phyloP scores from a whole-genome alignment of 2,888 invertebrate genomes.

The Ashinkailepas kermadecensis region DNA sequence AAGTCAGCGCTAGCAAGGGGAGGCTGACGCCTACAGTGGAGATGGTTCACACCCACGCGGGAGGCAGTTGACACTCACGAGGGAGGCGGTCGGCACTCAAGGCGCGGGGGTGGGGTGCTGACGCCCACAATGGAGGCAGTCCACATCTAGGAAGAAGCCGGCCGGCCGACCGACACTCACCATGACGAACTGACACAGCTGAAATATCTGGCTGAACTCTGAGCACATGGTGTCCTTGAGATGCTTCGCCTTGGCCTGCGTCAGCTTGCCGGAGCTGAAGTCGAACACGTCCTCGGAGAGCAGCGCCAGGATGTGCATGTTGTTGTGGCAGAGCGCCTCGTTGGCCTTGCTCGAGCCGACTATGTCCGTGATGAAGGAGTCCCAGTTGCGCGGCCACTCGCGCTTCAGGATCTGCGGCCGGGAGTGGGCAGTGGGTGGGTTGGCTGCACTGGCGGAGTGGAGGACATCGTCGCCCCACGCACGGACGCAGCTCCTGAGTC shows the following conservation, averaged over 20 bases:
- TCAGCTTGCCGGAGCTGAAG: slow-evolving; percentile 95
- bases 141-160: neutral
- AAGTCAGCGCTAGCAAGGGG: no score
- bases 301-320: slow-evolving; percentile 96
- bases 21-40: no score
- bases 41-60: no score
- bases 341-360: slow-evolving; percentile 98
- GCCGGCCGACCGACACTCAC: slow-evolving; percentile 40
- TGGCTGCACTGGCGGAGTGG: no score
- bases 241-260: slow-evolving; percentile 98
- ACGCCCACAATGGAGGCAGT: no score
- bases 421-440: no score
- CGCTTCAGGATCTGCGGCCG: slow-evolving; percentile 74
- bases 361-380: slow-evolving; percentile 96
- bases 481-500: neutral
- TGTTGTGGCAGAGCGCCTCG: slow-evolving; percentile 98
- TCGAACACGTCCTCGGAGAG: slow-evolving; percentile 99
- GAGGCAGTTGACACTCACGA: no score
- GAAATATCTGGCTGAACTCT: slow-evolving; percentile 97
- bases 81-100: no score
- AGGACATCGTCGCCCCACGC: no score
- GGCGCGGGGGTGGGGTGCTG: no score
- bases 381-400: slow-evolving; percentile 99
- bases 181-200: slow-evolving; percentile 94
- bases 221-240: slow-evolving; percentile 99